phyloP scores from a whole-genome alignment of 2,888 invertebrate genomes.

The Lissonota sp. region DNA sequence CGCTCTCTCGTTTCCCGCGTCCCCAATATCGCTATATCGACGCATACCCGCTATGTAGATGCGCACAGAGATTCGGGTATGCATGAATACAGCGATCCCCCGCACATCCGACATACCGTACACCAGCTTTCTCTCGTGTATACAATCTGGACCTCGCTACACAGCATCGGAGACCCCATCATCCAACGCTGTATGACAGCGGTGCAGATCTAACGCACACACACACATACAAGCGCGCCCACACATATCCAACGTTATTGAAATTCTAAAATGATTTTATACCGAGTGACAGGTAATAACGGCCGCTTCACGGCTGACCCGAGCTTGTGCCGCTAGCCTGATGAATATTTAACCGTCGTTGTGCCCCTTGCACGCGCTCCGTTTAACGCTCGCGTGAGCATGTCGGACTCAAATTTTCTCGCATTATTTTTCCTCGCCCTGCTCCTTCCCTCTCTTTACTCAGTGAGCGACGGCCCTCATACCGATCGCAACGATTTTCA shows the following conservation, averaged over 20 bases:
- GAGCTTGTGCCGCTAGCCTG: slow-evolving; percentile 50
- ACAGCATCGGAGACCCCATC: slow-evolving; percentile 37
- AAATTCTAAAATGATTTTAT: slow-evolving; percentile 82
- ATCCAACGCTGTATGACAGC: slow-evolving; percentile 12
- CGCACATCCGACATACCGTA: slow-evolving; percentile 50
- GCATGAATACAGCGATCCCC: slow-evolving; percentile 58
- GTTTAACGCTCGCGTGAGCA: slow-evolving; percentile 48
- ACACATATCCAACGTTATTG: slow-evolving; percentile 72
- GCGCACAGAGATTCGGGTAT: no score
- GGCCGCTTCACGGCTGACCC: slow-evolving; percentile 74
- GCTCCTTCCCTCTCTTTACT: background rate
- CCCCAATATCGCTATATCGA: background rate
- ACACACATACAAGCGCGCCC: background rate
- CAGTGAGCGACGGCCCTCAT: background rate
- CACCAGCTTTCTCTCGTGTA: slow-evolving; percentile 16
- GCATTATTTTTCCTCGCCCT: slow-evolving; percentile 23
- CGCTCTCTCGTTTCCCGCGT: slow-evolving; percentile 2
- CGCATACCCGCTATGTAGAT: background rate
- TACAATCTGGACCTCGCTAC: slow-evolving; percentile 19
- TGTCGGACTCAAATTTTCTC: slow-evolving; percentile 28
- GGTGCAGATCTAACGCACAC: background rate
- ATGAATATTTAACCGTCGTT: slow-evolving; percentile 73
- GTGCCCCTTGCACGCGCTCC: slow-evolving; percentile 48
- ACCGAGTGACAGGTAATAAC: slow-evolving; percentile 81
- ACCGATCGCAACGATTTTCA: background rate